These are phyloP conservation scores for Leucoraja ocellata DNA, from an alignment of 2,797 vertebrate species.

Conservation along the genomic window DNA sequence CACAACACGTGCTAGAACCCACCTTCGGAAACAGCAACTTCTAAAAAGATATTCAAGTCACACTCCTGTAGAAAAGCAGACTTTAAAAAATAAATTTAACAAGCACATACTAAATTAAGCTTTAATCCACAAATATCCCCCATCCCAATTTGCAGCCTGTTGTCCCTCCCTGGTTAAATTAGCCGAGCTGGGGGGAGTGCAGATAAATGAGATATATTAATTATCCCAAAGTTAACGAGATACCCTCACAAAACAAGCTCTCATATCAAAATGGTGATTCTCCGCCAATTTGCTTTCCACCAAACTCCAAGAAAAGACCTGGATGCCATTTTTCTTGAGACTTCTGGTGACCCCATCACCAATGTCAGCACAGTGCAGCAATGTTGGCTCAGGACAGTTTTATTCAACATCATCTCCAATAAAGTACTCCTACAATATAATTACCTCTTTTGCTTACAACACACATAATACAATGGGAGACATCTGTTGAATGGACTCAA, in stretches of 20 bases:
- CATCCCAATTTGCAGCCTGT: background rate
- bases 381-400: background rate
- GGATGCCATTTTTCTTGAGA: background rate
- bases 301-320: background rate
- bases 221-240: background rate
- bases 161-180: background rate
- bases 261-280: background rate
- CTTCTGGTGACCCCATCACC: background rate
- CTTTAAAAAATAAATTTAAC: background rate
- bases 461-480: background rate
- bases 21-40: background rate
- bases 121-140: background rate
- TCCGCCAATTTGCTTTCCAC: background rate
- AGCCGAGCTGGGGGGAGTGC: background rate
- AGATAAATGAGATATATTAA: background rate
- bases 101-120: background rate
- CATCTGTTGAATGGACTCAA: background rate
- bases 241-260: background rate
- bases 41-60: background rate
- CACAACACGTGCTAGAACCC: background rate
- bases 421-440: background rate
- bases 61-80: background rate
- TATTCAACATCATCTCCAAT: background rate
- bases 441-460: background rate
- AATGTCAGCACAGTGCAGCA: background rate